Conservation (phyloP, 2,888 invertebrate species). For the Hetaerina titia region DNA sequence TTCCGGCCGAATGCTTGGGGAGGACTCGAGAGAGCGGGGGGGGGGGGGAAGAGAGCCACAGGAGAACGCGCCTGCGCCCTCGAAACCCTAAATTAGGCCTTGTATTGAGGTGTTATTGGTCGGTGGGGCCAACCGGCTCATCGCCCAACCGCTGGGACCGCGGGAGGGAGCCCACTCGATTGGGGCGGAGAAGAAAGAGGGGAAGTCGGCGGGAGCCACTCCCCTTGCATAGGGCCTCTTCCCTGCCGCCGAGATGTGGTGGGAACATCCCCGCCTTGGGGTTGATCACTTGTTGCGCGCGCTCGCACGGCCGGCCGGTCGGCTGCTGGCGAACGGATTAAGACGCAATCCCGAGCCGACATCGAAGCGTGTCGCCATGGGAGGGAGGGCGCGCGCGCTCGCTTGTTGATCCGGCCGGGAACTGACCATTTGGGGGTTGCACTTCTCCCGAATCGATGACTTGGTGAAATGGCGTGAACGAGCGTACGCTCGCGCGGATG, state of each 20-base stretch:
- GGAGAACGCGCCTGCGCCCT: not conserved
- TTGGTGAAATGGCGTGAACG: not conserved
- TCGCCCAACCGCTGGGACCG: not conserved
- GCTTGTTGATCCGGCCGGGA: not conserved
- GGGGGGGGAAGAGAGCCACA: not conserved
- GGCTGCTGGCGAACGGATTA: not conserved
- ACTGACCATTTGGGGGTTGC: not conserved
- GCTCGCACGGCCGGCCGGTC: not conserved
- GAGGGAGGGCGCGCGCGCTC: not conserved
- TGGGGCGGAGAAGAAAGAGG: not conserved
- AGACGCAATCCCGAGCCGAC: not conserved
- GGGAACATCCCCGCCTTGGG: constrained; percentile 20
- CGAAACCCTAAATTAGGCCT: constrained; percentile 27
- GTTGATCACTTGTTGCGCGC: not conserved
- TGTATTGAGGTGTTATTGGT: constrained; percentile 35
- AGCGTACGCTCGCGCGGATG: not conserved
- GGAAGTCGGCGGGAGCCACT: constrained; percentile 39
- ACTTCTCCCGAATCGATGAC: not conserved
- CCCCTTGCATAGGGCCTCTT: constrained; percentile 20
- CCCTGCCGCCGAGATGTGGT: constrained; percentile 13
- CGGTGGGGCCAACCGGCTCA: not conserved
- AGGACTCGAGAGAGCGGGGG: not conserved
- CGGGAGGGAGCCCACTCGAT: not conserved
- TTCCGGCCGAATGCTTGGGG: not conserved
- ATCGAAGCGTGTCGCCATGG: not conserved